These are phyloP conservation scores for Caenorhabditis sp. DNA, from an alignment of 2,888 invertebrate genomes.

Conservation along the genomic window DNA sequence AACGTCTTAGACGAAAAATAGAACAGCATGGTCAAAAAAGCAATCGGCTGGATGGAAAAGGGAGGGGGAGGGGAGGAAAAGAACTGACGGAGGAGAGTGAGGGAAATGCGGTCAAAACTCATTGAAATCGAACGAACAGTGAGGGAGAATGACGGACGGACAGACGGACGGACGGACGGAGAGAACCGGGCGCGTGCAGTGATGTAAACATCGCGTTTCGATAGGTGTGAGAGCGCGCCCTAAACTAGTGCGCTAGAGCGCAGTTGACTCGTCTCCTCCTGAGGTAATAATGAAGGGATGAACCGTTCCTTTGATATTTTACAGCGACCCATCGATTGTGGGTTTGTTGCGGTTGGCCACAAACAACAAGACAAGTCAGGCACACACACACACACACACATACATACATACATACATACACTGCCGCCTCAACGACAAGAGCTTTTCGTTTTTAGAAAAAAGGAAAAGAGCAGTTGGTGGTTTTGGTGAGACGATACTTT, in stretches of 20 bases:
- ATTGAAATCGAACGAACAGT: constrained; percentile 44
- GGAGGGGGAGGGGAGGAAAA: constrained; percentile 15
- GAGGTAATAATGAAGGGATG: not conserved
- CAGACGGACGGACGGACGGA: constrained; percentile 11
- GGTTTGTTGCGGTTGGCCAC: constrained; percentile 34
- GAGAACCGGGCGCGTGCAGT: constrained; percentile 57
- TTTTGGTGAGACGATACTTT: not conserved
- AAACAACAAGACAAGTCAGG: constrained; percentile 9
- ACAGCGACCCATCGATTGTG: constrained; percentile 32
- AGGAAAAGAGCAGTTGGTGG: too few relatives aligned
- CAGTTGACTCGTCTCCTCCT: constrained; percentile 18
- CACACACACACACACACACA: constrained; percentile 5
- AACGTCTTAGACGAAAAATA: constrained; percentile 33
- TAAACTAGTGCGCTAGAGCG: constrained; percentile 46
- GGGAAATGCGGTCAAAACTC: constrained; percentile 37
- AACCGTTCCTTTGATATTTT: constrained; percentile 31
- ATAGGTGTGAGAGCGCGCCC: constrained; percentile 56
- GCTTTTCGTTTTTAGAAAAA: constrained; percentile 1
- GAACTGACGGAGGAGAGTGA: constrained; percentile 7
- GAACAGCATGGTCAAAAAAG: constrained; percentile 55
- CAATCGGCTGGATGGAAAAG: not conserved
- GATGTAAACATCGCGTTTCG: constrained; percentile 57
- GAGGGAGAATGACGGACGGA: constrained; percentile 18
- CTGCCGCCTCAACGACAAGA: too few relatives aligned
- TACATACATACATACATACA: too few relatives aligned